Evolutionary conservation across 2,797 vertebrate species (phyloP), one percentile per base, ranked within the genome.

Genomic region (Denticeps clupeoides): DNA sequence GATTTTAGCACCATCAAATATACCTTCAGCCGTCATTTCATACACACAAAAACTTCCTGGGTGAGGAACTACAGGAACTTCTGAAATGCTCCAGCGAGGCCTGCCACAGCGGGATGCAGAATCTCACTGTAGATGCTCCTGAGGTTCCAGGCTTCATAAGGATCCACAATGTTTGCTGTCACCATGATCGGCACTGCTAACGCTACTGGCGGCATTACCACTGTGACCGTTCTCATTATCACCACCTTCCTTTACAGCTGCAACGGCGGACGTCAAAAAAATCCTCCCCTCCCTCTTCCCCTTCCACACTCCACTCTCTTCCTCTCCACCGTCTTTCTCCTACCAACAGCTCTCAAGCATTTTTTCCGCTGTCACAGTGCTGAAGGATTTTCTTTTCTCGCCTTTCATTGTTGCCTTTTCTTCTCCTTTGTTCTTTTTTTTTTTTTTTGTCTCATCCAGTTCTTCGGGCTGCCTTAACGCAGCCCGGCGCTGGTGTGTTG

Each of bases 401-500:
- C 10, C 18, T 25, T 41, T 3, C 19, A 23, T 31, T 9, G 8
- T 41, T 10, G 25, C 28, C 25, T 32, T 40, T 41, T 16, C 10
- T 21, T 12, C 19, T 37, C 41, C 37, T 58, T 59, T 57, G 42
- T 59, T 51, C 25, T 59, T 51, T 22, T n/a, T 12, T 18, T 54
- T 45, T 7, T 4, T 10, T 21, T 25, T 35, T 10, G 2, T 13
- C 15, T 25, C 33, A 40, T 9, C 40, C 35, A 52, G 28, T 41
- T 47, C 48, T 49, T 42, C 43, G 53, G 37, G 26, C 32, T 27
- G 28, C 11, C 21, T 45, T 23, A 46, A 49, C 42, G 41, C n/a
- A 38, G 23, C 16, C 2, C 4, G 16, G 15, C 27, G 19, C 12
- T 33, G 12, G 27, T 12, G 28, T 29, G 77, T 73, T 80, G 75